Conservation (phyloP, 2,888 invertebrate species). For the Ashinkailepas kermadecensis region DNA sequence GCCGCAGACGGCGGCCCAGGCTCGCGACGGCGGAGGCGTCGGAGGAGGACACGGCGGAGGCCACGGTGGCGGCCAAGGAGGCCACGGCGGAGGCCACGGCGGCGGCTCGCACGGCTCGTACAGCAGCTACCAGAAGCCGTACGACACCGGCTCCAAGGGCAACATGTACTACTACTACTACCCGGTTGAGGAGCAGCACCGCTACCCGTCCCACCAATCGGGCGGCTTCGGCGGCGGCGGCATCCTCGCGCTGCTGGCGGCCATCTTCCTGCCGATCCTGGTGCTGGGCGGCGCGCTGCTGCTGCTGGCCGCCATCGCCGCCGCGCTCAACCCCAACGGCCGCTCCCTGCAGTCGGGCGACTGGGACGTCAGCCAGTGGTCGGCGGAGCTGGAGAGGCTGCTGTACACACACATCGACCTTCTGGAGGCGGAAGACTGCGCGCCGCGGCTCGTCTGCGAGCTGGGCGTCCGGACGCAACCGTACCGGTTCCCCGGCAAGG, state of each 20-base stretch:
- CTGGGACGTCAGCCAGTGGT: background rate
- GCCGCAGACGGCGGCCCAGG: conserved; percentile 25
- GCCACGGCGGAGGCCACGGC: conserved; percentile 23
- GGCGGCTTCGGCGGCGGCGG: conserved; percentile 24
- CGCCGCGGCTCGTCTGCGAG: conserved; percentile 2
- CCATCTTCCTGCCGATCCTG: conserved; percentile 31
- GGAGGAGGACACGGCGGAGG: background rate
- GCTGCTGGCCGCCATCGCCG: conserved; percentile 28
- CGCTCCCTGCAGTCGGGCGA: background rate
- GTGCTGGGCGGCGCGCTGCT: conserved; percentile 31
- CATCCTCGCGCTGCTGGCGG: conserved; percentile 27
- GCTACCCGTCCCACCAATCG: background rate
- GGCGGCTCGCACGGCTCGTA: background rate
- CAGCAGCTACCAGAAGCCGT: conserved; percentile 24
- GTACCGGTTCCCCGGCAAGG: background rate
- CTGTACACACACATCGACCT: background rate
- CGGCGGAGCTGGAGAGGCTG: background rate
- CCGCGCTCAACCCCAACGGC: background rate
- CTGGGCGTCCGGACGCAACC: background rate
- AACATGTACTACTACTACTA: conserved; percentile 38
- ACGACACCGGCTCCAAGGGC: conserved; percentile 33
- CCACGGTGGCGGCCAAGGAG: conserved; percentile 26
- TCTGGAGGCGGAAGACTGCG: background rate
- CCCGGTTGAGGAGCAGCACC: conserved; percentile 34
- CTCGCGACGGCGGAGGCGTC: conserved; percentile 25